A percentile compares a stretch with the other conserved stretches of the same genome.
Evolutionary conservation across 2,113 vertebrate species (phyloP).

Genomic region (Anser brachyrhynchus): DNA sequence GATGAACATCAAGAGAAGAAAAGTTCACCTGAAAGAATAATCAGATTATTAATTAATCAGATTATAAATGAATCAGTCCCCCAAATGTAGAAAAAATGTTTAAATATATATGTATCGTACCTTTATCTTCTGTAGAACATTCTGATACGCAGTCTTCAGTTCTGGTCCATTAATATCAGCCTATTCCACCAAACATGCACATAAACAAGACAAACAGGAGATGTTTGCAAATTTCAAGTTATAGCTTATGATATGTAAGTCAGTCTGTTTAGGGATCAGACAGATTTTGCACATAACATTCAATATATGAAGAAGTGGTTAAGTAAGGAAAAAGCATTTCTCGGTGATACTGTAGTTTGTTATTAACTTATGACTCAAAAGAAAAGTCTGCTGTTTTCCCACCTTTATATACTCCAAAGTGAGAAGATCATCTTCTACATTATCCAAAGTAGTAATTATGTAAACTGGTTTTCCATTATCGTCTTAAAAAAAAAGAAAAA

Average conservation of each 20-base stretch:
- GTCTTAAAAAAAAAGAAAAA: conserved; percentile 77
- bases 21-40: conserved; percentile 82
- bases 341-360: not conserved
- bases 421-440: conserved; percentile 89
- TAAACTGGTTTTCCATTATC: conserved; percentile 87
- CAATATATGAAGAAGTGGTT: not conserved
- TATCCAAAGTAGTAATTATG: conserved; percentile 93
- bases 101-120: conserved; percentile 65
- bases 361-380: not conserved
- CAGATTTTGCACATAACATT: not conserved
- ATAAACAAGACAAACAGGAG: not conserved
- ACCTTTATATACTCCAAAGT: conserved; percentile 91
- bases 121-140: conserved; percentile 90
- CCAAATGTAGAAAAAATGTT: not conserved
- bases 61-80: not conserved
- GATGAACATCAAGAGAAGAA: conserved; percentile 94
- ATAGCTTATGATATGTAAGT: not conserved
- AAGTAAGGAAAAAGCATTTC: not conserved
- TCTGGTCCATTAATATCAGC: conserved; percentile 87
- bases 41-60: no score
- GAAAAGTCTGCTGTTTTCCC: not conserved
- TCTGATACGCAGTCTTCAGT: conserved; percentile 85
- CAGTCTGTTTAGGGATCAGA: not conserved
- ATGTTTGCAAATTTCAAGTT: not conserved
- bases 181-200: conserved; percentile 66